Conservation (phyloP, 2,888 invertebrate genomes). For the Ectemnius lituratus region DNA sequence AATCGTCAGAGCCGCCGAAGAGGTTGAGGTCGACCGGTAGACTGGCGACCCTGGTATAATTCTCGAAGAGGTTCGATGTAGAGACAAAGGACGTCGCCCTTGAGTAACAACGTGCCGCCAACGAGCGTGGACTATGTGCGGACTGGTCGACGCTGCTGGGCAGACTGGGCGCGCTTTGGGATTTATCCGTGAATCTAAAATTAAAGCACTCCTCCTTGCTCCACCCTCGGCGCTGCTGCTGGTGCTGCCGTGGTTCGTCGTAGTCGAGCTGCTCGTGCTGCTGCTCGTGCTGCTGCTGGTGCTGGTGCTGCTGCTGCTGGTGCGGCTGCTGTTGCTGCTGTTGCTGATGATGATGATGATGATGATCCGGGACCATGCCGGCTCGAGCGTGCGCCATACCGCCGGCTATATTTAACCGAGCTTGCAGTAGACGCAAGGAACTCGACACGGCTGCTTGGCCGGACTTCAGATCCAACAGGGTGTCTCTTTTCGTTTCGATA, state of each 20-base stretch:
- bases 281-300: slow-evolving; percentile 47
- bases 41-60: slow-evolving; percentile 78
- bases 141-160: slow-evolving; percentile 69
- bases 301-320: slow-evolving; percentile 43
- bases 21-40: slow-evolving; percentile 85
- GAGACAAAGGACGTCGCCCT: slow-evolving; percentile 57
- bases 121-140: slow-evolving; percentile 48
- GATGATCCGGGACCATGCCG: slow-evolving; percentile 61
- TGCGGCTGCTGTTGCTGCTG: slow-evolving; percentile 52
- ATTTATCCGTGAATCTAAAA: slow-evolving; percentile 77
- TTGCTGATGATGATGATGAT: slow-evolving; percentile 52
- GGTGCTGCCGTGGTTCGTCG: slow-evolving; percentile 52
- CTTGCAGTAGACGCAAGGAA: slow-evolving; percentile 66
- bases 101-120: slow-evolving; percentile 41
- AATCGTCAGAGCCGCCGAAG: slow-evolving; percentile 70
- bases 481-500: slow-evolving; percentile 68
- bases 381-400: slow-evolving; percentile 58
- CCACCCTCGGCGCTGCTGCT: slow-evolving; percentile 58
- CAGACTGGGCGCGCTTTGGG: slow-evolving; percentile 76
- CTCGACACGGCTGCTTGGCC: slow-evolving; percentile 65
- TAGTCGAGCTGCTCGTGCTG: slow-evolving; percentile 54
- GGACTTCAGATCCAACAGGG: slow-evolving; percentile 69
- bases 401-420: slow-evolving; percentile 73
- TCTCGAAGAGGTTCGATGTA: slow-evolving; percentile 69
- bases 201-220: slow-evolving; percentile 70